These are phyloP conservation scores for Criorhina ranunculi DNA, from an alignment of 2,888 invertebrate species.

Conservation along the genomic window DNA sequence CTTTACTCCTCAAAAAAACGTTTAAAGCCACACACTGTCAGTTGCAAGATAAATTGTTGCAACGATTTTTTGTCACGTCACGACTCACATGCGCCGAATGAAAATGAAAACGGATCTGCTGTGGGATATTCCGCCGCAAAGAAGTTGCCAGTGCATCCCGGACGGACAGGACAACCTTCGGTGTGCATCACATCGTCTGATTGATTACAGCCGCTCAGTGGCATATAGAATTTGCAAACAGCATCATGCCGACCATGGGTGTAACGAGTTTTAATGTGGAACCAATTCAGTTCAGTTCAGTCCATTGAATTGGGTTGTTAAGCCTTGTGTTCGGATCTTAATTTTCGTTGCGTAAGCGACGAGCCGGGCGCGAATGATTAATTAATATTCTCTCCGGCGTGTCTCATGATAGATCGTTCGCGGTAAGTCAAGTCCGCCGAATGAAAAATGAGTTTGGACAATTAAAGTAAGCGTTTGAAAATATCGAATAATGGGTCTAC, in stretches of 20 bases:
- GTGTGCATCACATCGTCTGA: constrained; percentile 65
- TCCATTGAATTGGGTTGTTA: constrained; percentile 60
- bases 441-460: constrained; percentile 74
- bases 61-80: constrained; percentile 75
- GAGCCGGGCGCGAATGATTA: constrained; percentile 68
- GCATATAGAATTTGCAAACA: constrained; percentile 68
- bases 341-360: constrained; percentile 67
- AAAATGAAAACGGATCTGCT: constrained; percentile 70
- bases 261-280: constrained; percentile 64
- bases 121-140: constrained; percentile 47
- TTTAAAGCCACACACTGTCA: constrained; percentile 68
- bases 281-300: constrained; percentile 72
- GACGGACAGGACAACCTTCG: constrained; percentile 32
- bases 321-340: constrained; percentile 35
- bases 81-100: constrained; percentile 69
- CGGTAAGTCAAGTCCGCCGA: constrained; percentile 61
- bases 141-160: constrained; percentile 23
- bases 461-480: constrained; percentile 74
- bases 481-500: constrained; percentile 70
- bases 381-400: constrained; percentile 71
- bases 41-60: constrained; percentile 74
- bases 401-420: constrained; percentile 75
- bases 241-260: neutral
- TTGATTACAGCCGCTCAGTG: constrained; percentile 72
- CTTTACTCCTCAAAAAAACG: constrained; percentile 52